Percentiles rank a stretch among this genome's conserved stretches.
Evolutionary conservation across 2,888 invertebrate species (phyloP).

Genomic region (Xestia ashworthii): DNA sequence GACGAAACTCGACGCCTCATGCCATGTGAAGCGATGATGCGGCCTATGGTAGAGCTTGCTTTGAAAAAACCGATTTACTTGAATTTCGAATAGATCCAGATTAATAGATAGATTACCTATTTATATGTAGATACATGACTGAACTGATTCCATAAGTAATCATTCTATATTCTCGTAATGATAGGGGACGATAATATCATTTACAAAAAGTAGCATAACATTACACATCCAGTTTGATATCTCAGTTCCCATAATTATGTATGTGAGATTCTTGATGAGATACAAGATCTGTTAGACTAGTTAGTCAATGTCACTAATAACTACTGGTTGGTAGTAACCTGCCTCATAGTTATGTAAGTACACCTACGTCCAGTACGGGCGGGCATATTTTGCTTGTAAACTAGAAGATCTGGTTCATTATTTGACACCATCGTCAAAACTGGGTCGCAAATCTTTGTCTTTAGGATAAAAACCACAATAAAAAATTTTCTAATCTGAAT

Average conservation of each 20-base stretch:
- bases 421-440: neutral
- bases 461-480: neutral
- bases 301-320: constrained; percentile 39
- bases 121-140: neutral
- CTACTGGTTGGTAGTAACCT: constrained; percentile 3
- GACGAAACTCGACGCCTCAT: too few relatives aligned
- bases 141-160: constrained; percentile 1
- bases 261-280: constrained; percentile 40
- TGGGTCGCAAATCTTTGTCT: neutral
- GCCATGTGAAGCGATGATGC: too few relatives aligned
- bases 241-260: constrained; percentile 46
- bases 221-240: constrained; percentile 39
- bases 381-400: neutral
- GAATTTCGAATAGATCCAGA: too few relatives aligned
- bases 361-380: neutral
- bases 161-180: neutral
- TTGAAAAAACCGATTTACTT: too few relatives aligned
- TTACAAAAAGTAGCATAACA: constrained; percentile 24
- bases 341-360: constrained; percentile 11
- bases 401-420: neutral
- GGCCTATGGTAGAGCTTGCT: too few relatives aligned
- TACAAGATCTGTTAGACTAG: constrained; percentile 34
- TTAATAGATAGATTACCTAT: too few relatives aligned
- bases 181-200: constrained; percentile 28
- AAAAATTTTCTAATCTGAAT: too few relatives aligned